Evolutionary conservation across 1,140 invertebrate genomes (phyloP), one percentile per base, ranked within the genome.

Genomic region (Mamestra configurata): DNA sequence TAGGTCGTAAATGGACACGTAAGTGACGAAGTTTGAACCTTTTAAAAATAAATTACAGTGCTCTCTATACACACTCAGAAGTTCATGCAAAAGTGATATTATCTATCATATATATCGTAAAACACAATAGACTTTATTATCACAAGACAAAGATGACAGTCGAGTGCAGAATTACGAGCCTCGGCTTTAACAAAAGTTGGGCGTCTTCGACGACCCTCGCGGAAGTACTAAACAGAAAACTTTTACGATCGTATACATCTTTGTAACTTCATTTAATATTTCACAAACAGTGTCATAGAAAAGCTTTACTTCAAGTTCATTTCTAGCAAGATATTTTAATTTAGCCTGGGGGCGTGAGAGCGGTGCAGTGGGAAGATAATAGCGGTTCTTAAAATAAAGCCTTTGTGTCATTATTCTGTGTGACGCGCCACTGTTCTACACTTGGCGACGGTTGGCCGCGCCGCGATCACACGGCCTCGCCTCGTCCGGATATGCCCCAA

Each of bases 361-460:
- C 77, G 84, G 73, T 86, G 82, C 88, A 82, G 79, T 75, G 83
- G 81, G 77, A 86, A 87, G 88, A 89, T 89, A 89, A 89, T 87
- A 84, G 84, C 81, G 81, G 86, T 82, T 88, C 84, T 87, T 88
- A 87, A 89, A 88, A 88, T 89, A 86, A 88, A 86, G 85, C 86
- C 86, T 86, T 85, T 86, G 84, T 83, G 82, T 84, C 86, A 89
- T 89, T 87, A 89, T 86, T 87, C 81, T 86, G 87, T 85, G 85
- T 83, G 73, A 76, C 81, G 85, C 81, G 78, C 73, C 76, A 77
- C 66, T 81, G 80, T 76, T 77, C 24, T 18, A 27, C 35, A 51
- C 46, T 53, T 53, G 27, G 31, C 61, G 20, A 49, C 37, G 55
- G 10, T 66, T 66, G 61, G n/a, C n/a, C 27, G 31, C 40, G 37